These are phyloP conservation scores for Rhopilema esculentum DNA, from an alignment of 30 jellyfish, hydroid and myxozoan species.

Conservation along the genomic window DNA sequence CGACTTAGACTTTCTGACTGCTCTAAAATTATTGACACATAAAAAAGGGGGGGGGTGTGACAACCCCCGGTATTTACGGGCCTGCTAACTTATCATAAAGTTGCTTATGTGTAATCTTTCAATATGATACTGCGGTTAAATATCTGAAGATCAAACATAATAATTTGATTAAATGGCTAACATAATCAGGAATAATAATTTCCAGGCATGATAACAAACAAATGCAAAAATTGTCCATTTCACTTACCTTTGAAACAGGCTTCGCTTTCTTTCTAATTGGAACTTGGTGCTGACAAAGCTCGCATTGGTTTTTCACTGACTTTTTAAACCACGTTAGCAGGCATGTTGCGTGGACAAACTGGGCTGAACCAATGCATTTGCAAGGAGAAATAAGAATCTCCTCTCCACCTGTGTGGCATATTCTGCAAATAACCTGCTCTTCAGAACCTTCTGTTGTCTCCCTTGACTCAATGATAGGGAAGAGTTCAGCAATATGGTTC, in stretches of 20 bases:
- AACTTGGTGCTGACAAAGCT: constrained; percentile 88
- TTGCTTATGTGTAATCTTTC: no score
- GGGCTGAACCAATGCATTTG: constrained; percentile 92
- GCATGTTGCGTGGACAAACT: constrained; percentile 95
- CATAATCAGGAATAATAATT: no score
- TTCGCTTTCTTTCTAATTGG: constrained; percentile 76
- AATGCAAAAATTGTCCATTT: background rate
- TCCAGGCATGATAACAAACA: no score
- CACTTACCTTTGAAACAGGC: constrained; percentile 80
- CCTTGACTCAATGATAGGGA: constrained; percentile 73
- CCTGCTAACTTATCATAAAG: no score
- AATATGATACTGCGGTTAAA: no score
- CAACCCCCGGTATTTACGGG: no score
- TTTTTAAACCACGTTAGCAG: constrained; percentile 96
- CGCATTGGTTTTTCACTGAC: constrained; percentile 93
- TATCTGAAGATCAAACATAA: no score
- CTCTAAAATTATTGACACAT: no score
- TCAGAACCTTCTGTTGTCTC: constrained; percentile 84
- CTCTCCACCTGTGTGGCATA: constrained; percentile 88
- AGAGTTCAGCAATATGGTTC: constrained; percentile 55
- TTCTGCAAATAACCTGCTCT: constrained; percentile 70
- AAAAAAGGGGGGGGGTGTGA: no score
- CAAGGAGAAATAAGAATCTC: constrained; percentile 94
- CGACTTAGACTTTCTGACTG: no score
- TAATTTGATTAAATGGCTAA: no score